Percentiles rank a stretch among this genome's conserved stretches.
phyloP scores from a whole-genome alignment of 2,113 vertebrate genomes.

The Lota lota region DNA sequence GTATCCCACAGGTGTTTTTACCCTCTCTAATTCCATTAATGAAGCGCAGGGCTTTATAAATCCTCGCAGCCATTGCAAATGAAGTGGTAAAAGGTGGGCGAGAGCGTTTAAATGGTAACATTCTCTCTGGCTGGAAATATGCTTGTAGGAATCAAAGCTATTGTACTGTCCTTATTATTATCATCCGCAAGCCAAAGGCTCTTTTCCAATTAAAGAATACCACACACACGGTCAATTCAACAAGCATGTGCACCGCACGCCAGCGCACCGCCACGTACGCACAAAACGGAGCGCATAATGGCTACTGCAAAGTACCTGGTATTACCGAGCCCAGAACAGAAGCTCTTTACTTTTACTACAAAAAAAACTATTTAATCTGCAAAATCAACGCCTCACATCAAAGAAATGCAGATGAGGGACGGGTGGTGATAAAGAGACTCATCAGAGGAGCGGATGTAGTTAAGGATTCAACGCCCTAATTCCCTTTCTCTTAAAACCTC shows the following conservation, averaged over 20 bases:
- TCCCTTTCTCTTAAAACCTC: slow-evolving; percentile 73
- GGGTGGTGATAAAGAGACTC: slow-evolving; percentile 71
- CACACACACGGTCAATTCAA: slow-evolving; percentile 58
- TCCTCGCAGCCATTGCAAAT: slow-evolving; percentile 58
- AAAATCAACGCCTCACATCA: slow-evolving; percentile 75
- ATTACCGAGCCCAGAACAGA: slow-evolving; percentile 64
- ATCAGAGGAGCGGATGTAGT: slow-evolving; percentile 73
- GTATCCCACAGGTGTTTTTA: slow-evolving; percentile 42
- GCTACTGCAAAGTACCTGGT: slow-evolving; percentile 64
- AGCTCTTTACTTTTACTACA: slow-evolving; percentile 59
- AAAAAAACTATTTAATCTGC: slow-evolving; percentile 76
- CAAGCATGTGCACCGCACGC: slow-evolving; percentile 37
- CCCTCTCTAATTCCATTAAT: slow-evolving; percentile 55
- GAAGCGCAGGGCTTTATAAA: slow-evolving; percentile 26
- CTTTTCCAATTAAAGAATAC: slow-evolving; percentile 68
- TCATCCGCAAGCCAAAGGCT: slow-evolving; percentile 61
- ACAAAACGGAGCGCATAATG: slow-evolving; percentile 54
- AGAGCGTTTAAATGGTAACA: slow-evolving; percentile 58
- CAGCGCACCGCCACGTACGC: not conserved
- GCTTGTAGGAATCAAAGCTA: slow-evolving; percentile 54
- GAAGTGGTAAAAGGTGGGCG: slow-evolving; percentile 60
- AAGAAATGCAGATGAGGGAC: slow-evolving; percentile 72
- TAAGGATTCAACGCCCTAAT: slow-evolving; percentile 70
- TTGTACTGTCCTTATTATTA: slow-evolving; percentile 59
- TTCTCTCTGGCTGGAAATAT: slow-evolving; percentile 56